Percentiles rank a stretch among this genome's conserved stretches.
phyloP scores from a whole-genome alignment of 2,797 vertebrate genomes.

The Lerista edwardsae region DNA sequence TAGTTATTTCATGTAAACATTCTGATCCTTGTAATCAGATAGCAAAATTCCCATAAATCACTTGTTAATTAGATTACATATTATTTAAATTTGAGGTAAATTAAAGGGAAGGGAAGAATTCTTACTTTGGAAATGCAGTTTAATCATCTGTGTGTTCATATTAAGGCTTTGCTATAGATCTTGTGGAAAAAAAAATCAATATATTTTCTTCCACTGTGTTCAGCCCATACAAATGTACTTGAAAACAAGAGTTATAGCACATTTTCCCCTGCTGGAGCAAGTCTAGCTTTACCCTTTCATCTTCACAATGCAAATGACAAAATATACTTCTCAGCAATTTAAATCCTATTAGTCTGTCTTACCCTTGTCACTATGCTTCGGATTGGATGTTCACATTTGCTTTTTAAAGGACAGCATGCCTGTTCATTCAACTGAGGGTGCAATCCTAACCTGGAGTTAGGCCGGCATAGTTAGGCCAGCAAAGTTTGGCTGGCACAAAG shows the following conservation, averaged over 20 bases:
- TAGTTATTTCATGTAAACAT: neutral
- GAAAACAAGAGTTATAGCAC: neutral
- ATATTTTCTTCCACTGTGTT: neutral
- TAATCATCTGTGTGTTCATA: neutral
- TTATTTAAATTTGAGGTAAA: neutral
- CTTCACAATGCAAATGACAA: neutral
- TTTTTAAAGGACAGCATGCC: neutral
- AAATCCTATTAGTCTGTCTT: neutral
- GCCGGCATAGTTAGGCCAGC: too few species aligned
- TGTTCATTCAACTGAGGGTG: neutral
- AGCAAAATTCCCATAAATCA: neutral
- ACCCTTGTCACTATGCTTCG: neutral
- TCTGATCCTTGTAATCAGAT: neutral
- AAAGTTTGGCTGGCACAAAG: too few species aligned
- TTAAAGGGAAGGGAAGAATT: neutral
- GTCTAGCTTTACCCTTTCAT: neutral
- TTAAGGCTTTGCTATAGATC: neutral
- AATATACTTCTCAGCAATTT: neutral
- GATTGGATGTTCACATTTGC: neutral
- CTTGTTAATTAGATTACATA: neutral
- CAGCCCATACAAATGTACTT: neutral
- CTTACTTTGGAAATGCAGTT: neutral
- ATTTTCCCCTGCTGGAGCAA: neutral
- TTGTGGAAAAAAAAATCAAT: neutral
- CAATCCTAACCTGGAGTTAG: too few species aligned